Evolutionary conservation across 2,113 vertebrate genomes (phyloP).

Genomic region (human (Homo sapiens)): GRCh38 chr1:93082501-93083000

Average conservation of each 20-base stretch:
- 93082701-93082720: slow-evolving; percentile 18
- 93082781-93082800: not conserved
- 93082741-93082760: not conserved
- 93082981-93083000: not conserved
- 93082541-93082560: not conserved
- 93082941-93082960: not conserved
- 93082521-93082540: not conserved
- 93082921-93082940: not conserved
- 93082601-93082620: not conserved
- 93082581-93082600: not conserved
- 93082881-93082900: not conserved
- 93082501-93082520: not conserved
- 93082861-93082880: not conserved
- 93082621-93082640: slow-evolving; percentile 10
- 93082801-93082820: slow-evolving; percentile 30
- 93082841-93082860: not conserved
- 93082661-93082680: not conserved
- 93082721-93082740: not conserved
- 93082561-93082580: not conserved
- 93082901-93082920: slow-evolving; percentile 28
- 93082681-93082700: not conserved
- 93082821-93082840: not conserved
- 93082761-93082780: not conserved
- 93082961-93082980: not conserved
- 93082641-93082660: not conserved